phyloP scores from a whole-genome alignment of 2,888 invertebrate genomes.

The Neoaliturus tenellus region DNA sequence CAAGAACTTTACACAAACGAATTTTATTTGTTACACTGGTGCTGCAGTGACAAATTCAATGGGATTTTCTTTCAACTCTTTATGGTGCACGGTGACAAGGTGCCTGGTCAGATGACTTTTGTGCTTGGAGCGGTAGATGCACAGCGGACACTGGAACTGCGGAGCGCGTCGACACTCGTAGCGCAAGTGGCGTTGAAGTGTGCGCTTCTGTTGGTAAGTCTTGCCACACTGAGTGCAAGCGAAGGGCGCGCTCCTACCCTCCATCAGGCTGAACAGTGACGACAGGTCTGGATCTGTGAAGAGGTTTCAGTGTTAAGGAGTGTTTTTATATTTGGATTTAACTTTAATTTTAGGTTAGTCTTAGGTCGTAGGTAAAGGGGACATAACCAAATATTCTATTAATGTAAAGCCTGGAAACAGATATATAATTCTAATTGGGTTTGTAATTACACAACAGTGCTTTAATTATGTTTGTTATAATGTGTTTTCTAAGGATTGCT shows the following conservation, averaged over 20 bases:
- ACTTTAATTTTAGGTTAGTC: no score
- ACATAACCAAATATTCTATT: no score
- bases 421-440: no score
- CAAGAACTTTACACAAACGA: no score
- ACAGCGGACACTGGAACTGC: slow-evolving; percentile 51
- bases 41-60: neutral
- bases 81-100: slow-evolving; percentile 66
- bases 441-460: no score
- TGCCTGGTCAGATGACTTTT: slow-evolving; percentile 74
- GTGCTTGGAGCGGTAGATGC: slow-evolving; percentile 74
- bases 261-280: neutral
- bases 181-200: slow-evolving; percentile 70
- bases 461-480: no score
- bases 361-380: no score
- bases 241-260: neutral
- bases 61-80: neutral
- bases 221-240: slow-evolving; percentile 57
- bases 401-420: no score
- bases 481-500: no score
- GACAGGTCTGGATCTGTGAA: neutral
- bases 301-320: no score
- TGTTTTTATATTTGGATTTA: no score
- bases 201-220: slow-evolving; percentile 71
- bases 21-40: neutral
- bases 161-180: slow-evolving; percentile 63